Evolutionary conservation across 2,797 vertebrate genomes (phyloP), one percentile per base, ranked within the genome.

Genomic region (Molossus alvarezi): DNA sequence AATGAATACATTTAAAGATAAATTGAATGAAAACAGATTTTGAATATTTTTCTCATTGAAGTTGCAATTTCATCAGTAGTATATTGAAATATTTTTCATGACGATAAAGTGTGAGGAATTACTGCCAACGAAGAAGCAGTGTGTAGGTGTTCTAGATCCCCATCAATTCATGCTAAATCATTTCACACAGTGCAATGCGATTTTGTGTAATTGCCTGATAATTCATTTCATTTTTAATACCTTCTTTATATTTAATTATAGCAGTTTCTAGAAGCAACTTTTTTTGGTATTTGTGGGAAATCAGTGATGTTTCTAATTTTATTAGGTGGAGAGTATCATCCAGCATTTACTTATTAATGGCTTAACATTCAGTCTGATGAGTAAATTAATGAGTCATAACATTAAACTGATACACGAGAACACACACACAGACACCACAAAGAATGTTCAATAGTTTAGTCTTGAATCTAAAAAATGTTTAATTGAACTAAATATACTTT

Each of bases 201-300:
- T 92, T 90, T 84, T 79, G 12, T 20, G 12, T 82, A 73, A 84
- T 90, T 81, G 57, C 53, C 90, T 89, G 27, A 45, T 69, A 91
- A 94, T 89, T 97, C 37, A 18, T 82, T 88, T 97, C 82, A 90
- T 91, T 96, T 86, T 51, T 90, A 91, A 73, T 13, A 33, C 23
- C 14, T 75, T 75, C 18, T 92, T 95, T 95, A 53, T 94, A 62
- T 81, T 91, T 90, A 64, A 83, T 95, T 92, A 73, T 62, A 55
- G 51, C 12, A 48, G 11, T 20, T 86, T 60, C 2, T 77, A 76
- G 29, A 88, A 92, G 29, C 0, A 0, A 91, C 84, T 89, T 95
- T 45, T 65, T 94, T 69, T 91, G 27, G 73, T 82, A 62, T 9
- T 5, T 67, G 4, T 3, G 60, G 29, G 55, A 91, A 95, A 53